A percentile compares a stretch with the other conserved stretches of the same genome.
These are phyloP conservation scores for Aspidapion aeneum DNA, from an alignment of 2,888 invertebrate genomes.

Conservation along the genomic window DNA sequence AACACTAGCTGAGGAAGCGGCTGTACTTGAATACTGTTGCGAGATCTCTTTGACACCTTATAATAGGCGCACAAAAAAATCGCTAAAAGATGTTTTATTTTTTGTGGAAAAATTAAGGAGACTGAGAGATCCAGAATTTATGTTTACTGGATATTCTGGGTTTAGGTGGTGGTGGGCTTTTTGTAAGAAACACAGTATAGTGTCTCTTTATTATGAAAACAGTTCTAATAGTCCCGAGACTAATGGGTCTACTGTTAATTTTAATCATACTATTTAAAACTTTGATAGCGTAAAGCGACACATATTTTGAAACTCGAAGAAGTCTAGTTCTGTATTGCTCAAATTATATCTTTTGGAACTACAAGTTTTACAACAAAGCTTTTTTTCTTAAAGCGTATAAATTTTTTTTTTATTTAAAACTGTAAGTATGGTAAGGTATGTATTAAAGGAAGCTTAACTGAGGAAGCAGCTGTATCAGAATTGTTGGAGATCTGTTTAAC, in stretches of 20 bases:
- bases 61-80: slow-evolving; percentile 68
- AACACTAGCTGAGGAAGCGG: slow-evolving; percentile 57
- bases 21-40: slow-evolving; percentile 70
- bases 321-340: no score
- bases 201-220: slow-evolving; percentile 57
- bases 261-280: slow-evolving; percentile 14
- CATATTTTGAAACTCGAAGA: no score
- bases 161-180: slow-evolving; percentile 83
- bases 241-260: slow-evolving; percentile 11
- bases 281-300: no score
- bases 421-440: no score
- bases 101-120: slow-evolving; percentile 64
- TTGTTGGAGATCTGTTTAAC: no score
- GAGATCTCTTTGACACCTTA: slow-evolving; percentile 67
- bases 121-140: slow-evolving; percentile 59
- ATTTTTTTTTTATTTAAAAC: no score
- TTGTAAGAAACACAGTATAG: slow-evolving; percentile 74
- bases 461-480: no score
- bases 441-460: no score
- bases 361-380: no score
- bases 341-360: no score
- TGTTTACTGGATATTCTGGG: slow-evolving; percentile 66
- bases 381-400: no score
- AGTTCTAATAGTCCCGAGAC: slow-evolving; percentile 7
- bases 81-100: slow-evolving; percentile 57